Conservation (phyloP, 2,888 invertebrate species). For the Melanchra persicariae region DNA sequence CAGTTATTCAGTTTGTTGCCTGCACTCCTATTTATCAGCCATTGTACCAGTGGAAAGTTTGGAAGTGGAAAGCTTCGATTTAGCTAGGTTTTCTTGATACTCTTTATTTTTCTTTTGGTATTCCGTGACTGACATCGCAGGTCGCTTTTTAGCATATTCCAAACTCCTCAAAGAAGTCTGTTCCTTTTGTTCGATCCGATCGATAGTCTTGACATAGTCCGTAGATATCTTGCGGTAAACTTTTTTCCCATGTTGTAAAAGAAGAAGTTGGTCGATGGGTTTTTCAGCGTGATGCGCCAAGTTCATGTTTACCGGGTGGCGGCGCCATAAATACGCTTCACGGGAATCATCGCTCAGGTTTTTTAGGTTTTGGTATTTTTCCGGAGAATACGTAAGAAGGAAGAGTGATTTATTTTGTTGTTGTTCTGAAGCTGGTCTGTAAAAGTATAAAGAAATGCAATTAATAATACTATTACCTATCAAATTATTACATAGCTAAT, state of each 20-base stretch:
- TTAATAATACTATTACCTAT: not conserved
- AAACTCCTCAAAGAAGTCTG: conserved; percentile 77
- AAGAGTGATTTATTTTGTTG: conserved; percentile 64
- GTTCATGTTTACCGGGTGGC: conserved; percentile 65
- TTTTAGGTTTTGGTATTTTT: conserved; percentile 38
- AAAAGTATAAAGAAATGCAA: conserved; percentile 37
- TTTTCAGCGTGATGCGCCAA: not conserved
- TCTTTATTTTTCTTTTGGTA: conserved; percentile 79
- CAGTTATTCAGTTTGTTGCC: not conserved
- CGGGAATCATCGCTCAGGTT: conserved; percentile 64
- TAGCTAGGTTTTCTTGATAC: conserved; percentile 62
- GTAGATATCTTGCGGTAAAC: conserved; percentile 81
- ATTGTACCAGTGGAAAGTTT: not conserved
- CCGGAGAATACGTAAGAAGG: conserved; percentile 70
- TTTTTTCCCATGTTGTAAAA: conserved; percentile 79
- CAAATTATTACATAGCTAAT: not conserved
- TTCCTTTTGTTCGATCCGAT: conserved; percentile 71
- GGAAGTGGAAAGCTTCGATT: not conserved
- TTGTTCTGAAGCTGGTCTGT: conserved; percentile 70
- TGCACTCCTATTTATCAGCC: not conserved
- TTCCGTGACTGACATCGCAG: conserved; percentile 76
- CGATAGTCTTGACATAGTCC: conserved; percentile 82
- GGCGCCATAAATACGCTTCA: conserved; percentile 65
- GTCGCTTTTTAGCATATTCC: conserved; percentile 80
- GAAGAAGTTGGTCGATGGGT: conserved; percentile 75